A percentile compares a stretch with the other conserved stretches of the same genome.
Evolutionary conservation across 2,797 vertebrate genomes (phyloP).

Genomic region (Clarias fuscus): DNA sequence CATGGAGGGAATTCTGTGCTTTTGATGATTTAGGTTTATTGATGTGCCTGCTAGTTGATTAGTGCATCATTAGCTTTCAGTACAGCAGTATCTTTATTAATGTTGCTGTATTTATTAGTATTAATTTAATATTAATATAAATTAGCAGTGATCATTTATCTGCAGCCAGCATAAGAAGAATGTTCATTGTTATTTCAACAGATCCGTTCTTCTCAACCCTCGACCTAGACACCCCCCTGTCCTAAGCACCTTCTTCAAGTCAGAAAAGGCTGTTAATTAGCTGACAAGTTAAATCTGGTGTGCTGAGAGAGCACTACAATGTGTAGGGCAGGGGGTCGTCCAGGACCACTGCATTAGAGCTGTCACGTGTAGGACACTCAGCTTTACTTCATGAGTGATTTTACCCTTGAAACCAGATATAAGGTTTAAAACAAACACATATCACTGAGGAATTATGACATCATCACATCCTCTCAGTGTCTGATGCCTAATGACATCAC

Average conservation of each 20-base stretch:
- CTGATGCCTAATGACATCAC: slow-evolving; percentile 39
- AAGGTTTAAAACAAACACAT: neutral
- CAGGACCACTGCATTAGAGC: neutral
- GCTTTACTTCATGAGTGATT: neutral
- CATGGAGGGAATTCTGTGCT: neutral
- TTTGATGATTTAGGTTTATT: neutral
- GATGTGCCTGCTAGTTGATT: neutral
- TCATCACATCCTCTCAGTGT: neutral
- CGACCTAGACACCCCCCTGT: too few relatives aligned
- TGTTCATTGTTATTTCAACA: neutral
- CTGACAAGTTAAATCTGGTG: too few relatives aligned
- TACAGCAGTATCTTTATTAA: neutral
- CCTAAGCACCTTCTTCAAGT: too few relatives aligned
- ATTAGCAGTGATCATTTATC: neutral
- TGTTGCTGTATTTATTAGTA: too few relatives aligned
- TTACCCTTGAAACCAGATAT: neutral
- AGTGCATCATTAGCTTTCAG: neutral
- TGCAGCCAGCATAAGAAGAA: neutral
- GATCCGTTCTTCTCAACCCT: too few relatives aligned
- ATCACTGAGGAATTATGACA: neutral
- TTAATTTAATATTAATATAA: too few relatives aligned
- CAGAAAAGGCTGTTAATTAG: too few relatives aligned
- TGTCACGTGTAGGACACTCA: too few relatives aligned
- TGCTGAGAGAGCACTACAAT: too few relatives aligned
- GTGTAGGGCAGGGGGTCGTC: too few relatives aligned